Base-by-base conservation (phyloP, 1,140 invertebrate species). In the Centruroides sculpturatus region DNA sequence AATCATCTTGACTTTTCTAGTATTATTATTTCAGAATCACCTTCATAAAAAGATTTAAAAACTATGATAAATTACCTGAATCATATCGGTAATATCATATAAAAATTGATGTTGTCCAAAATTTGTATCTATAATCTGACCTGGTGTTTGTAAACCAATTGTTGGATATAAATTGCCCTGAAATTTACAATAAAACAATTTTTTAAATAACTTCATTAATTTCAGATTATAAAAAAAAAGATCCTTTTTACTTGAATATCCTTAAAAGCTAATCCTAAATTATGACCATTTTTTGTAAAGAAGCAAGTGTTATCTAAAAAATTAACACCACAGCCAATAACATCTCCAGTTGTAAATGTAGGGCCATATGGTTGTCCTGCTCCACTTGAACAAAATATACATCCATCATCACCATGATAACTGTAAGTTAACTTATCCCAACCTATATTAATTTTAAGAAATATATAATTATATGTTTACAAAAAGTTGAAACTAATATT, bases 351-450 rank as follows among this genome's bases (percentile, higher is more conserved):
- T 35, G 92, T 97, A 76, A 98, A 99, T 5, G 94, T 98, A n/a
- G 96, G 96, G 46, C 96, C 96, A 76, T 98, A 99, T 0, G 90
- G 85, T 73, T 93, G 88, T 0, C 95, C 96, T 41, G 90, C 93
- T 54, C 94, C 86, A 55, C 92, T 96, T 47, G 92, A 94, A 74
- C 91, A 95, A 76, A 99, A 99, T 64, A 93, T 96, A 76, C 98
- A 90, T 1, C 96, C 96, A 76, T 99, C 96, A 76, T 99, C 95
- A 23, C 94, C 96, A 77, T 99, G 96, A 80, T 99, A 99, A 50
- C 95, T 96, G 74, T 98, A 99, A 3, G 94, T 98, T 71, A 94
- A 86, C 73, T 96, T 96, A 74, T 99, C 96, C 93, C 96, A 99
- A 55, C 87, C 51, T 53, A 53, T 1, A 53, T 8, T 6, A 41